Conservation (phyloP, 2,888 invertebrate species). For the Cheilosia impressa region DNA sequence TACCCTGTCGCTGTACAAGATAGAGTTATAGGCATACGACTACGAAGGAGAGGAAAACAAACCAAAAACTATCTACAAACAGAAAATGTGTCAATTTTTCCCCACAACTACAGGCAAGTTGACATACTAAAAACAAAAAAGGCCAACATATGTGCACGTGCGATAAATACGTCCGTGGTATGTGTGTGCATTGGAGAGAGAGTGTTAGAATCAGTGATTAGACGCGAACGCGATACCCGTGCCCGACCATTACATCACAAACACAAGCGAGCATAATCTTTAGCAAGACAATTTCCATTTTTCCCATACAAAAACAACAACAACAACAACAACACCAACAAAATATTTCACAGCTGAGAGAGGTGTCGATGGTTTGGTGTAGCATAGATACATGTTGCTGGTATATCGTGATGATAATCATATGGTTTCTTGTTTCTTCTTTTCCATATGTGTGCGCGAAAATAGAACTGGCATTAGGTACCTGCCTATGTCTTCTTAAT, state of each 20-base stretch:
- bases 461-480: constrained; percentile 2
- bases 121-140: constrained; percentile 41
- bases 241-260: constrained; percentile 61
- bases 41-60: constrained; percentile 40
- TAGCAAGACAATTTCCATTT: constrained; percentile 16
- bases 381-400: constrained; percentile 60
- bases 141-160: constrained; percentile 32
- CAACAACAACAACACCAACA: not conserved
- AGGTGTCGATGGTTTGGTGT: constrained; percentile 15
- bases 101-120: constrained; percentile 44
- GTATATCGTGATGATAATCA: constrained; percentile 27
- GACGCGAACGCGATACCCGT: not conserved
- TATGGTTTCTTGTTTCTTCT: constrained; percentile 38
- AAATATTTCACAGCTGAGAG: constrained; percentile 44
- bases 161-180: constrained; percentile 13
- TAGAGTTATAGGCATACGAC: constrained; percentile 19
- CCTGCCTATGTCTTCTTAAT: too few relatives aligned
- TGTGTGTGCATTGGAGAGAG: not conserved
- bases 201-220: not conserved
- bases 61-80: constrained; percentile 54
- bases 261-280: constrained; percentile 32
- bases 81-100: constrained; percentile 73
- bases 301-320: constrained; percentile 2
- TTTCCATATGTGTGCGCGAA: constrained; percentile 17
- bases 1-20: constrained; percentile 28